phyloP scores from a whole-genome alignment of 2,888 invertebrate genomes.

The Clistopyga incitator region DNA sequence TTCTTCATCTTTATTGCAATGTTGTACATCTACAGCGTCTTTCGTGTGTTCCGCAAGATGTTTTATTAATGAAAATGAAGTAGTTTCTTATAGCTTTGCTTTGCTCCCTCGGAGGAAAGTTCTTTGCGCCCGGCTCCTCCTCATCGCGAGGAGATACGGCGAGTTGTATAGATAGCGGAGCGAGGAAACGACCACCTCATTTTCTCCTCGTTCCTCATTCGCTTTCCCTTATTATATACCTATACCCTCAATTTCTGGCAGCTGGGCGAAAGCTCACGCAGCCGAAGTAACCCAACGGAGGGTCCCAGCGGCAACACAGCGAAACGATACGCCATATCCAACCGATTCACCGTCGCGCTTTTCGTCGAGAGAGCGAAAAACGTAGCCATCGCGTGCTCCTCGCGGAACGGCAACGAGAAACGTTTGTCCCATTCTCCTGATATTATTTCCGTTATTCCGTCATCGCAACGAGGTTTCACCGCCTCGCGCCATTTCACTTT shows the following conservation, averaged over 20 bases:
- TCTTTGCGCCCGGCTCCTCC: constrained; percentile 15
- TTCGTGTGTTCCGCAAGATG: constrained; percentile 43
- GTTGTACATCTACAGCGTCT: constrained; percentile 1
- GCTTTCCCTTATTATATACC: constrained; percentile 17
- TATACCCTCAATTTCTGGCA: constrained; percentile 24
- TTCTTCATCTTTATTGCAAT: constrained; percentile 20
- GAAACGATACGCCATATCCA: not conserved
- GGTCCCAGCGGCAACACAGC: constrained; percentile 4
- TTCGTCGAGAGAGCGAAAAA: not conserved
- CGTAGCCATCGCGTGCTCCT: not conserved
- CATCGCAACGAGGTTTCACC: constrained; percentile 4
- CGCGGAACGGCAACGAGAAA: not conserved
- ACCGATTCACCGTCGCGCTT: not conserved
- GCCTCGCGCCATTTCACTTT: constrained; percentile 36
- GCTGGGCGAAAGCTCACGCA: not conserved
- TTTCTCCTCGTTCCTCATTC: constrained; percentile 39
- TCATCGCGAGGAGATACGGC: not conserved
- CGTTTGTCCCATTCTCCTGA: constrained; percentile 33
- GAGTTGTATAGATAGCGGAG: not conserved
- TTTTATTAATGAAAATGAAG: constrained; percentile 66
- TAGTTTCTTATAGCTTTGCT: constrained; percentile 67
- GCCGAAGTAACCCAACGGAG: not conserved
- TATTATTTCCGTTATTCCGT: constrained; percentile 63
- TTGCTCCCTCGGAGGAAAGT: constrained; percentile 37
- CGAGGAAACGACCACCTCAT: constrained; percentile 15